Percentiles rank a stretch among this genome's conserved stretches.
Evolutionary conservation across 2,888 invertebrate genomes (phyloP).

Genomic region (Lasioglossum zephyrum): DNA sequence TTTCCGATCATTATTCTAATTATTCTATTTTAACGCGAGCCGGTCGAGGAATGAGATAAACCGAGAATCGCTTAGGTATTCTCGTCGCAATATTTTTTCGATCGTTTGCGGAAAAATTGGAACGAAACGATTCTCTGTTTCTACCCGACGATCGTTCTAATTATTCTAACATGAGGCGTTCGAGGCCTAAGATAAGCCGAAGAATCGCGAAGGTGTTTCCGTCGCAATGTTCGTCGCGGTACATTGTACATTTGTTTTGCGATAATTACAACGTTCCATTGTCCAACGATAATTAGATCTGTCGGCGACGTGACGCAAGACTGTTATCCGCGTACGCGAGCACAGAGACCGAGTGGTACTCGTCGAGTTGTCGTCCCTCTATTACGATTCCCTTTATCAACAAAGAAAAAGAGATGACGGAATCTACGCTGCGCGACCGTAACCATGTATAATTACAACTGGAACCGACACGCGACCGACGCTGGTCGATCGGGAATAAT

Average conservation of each 20-base stretch:
- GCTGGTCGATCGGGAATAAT: not conserved
- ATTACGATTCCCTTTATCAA: not conserved
- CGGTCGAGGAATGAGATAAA: conserved; percentile 27
- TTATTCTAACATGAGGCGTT: conserved; percentile 22
- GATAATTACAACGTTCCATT: not conserved
- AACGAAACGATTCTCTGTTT: not conserved
- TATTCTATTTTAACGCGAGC: conserved; percentile 1
- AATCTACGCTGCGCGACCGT: not conserved
- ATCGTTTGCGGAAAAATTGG: not conserved
- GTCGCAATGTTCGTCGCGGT: not conserved
- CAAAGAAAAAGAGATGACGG: not conserved
- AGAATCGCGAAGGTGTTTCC: not conserved
- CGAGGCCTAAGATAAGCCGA: conserved; percentile 23
- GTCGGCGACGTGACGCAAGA: not conserved
- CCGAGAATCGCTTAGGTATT: not conserved
- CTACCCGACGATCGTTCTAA: not conserved
- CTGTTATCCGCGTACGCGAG: not conserved
- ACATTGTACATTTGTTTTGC: not conserved
- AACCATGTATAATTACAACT: not conserved
- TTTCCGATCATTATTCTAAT: not conserved
- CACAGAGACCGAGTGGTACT: not conserved
- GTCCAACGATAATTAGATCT: not conserved
- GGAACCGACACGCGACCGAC: not conserved
- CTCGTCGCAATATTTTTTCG: not conserved
- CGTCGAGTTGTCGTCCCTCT: not conserved